Evolutionary conservation across 2,888 invertebrate species (phyloP), one percentile per base, ranked within the genome.

Genomic region (Habroteleia sp.): DNA sequence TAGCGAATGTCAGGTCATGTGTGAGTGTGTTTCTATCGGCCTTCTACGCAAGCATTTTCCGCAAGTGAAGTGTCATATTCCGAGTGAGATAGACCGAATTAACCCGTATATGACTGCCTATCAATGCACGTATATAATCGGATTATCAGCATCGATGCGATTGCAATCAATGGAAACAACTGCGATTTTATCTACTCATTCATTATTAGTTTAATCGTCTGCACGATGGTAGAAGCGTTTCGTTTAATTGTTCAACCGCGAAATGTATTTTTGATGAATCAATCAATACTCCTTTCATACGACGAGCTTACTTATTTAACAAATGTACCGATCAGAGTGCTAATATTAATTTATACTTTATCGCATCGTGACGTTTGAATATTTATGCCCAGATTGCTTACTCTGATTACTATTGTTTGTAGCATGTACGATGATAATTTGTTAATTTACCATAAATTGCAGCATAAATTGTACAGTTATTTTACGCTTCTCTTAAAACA

Each of bases 171-270:
- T 58, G 35, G 14, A 48, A 48, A 31, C 46, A 25, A 41, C 58
- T 42, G 68, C 29, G 44, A 52, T 52, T 60, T 50, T 60, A 50
- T 60, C 68, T 52, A 58, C 29, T 46, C 42, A 42, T 46, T 50
- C 50, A 69, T 60, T 72, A 56, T 52, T 41, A 50, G 65, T 58
- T 65, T 60, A 65, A 52, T 73, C 52, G 58, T 35, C 50, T 46
- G 39, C 33, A 25, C 31, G 29, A 52, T 37, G 41, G 52, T 17
- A 20, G 16, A 27, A 11, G 11, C 46, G 29, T 52, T 66, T 42
- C 50, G 25, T 73, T 73, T 52, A 60, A 73, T 60, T 60, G 42
- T 60, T 52, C 52, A 25, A 42, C 65, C 65, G 39, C 60, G 35
- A 58, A 66, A 44, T 52, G 35, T 50, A 65, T 39, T 48, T 72